phyloP scores from a whole-genome alignment of 2,797 vertebrate genomes.

The Takifugu ocellatus region DNA sequence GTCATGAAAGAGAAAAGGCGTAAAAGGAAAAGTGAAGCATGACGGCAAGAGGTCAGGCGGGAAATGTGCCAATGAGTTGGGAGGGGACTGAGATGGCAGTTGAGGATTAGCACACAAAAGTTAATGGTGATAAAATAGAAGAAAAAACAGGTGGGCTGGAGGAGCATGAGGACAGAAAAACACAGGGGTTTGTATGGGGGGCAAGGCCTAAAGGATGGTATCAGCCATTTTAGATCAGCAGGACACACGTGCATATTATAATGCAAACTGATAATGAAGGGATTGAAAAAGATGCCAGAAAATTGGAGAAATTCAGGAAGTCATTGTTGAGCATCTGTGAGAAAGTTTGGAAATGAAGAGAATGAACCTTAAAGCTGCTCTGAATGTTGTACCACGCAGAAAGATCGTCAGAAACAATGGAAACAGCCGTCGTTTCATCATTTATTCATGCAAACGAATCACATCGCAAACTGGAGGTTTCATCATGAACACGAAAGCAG shows the following conservation, averaged over 20 bases:
- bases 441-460: too few species aligned
- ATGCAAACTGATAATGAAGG: conserved; percentile 8
- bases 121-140: conserved; percentile 41
- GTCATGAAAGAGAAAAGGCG: conserved; percentile 1
- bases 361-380: neutral
- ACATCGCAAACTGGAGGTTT: too few species aligned
- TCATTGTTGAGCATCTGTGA: neutral
- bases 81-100: neutral
- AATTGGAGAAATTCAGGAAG: neutral
- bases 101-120: neutral
- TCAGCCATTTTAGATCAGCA: conserved; percentile 4
- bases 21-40: conserved; percentile 13
- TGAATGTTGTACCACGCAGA: neutral
- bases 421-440: too few species aligned
- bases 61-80: conserved; percentile 10
- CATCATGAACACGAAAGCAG: too few species aligned
- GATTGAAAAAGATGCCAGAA: neutral
- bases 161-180: conserved; percentile 1
- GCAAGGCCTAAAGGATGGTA: too few species aligned
- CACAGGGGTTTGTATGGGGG: neutral
- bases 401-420: too few species aligned
- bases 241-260: conserved; percentile 7
- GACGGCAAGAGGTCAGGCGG: conserved; percentile 19
- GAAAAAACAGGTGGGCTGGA: neutral
- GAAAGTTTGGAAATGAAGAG: neutral